Conservation (phyloP, 2,797 vertebrate genomes). For the Atherinosoma microstoma region DNA sequence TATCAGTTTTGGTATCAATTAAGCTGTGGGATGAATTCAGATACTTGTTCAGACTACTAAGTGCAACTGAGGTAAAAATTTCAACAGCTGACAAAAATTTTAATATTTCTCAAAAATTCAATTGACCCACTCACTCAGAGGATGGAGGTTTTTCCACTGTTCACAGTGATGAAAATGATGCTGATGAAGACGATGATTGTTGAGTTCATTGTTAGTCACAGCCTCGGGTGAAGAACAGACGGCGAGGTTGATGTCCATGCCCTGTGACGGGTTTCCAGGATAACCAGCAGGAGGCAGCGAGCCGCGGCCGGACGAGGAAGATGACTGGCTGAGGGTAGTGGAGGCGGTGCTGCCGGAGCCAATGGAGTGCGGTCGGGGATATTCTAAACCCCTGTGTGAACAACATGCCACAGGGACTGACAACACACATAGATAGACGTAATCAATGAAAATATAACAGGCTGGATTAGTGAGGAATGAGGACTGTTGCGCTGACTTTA, state of each 20-base stretch:
- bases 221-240: slow-evolving; percentile 56
- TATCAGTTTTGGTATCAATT: not conserved
- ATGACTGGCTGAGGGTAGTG: slow-evolving; percentile 81
- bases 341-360: slow-evolving; percentile 82
- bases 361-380: slow-evolving; percentile 79
- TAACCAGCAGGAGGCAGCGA: slow-evolving; percentile 78
- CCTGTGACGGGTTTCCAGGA: slow-evolving; percentile 59
- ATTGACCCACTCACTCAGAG: slow-evolving; percentile 61
- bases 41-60: not conserved
- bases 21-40: slow-evolving; percentile 4
- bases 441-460: slow-evolving; percentile 45
- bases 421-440: slow-evolving; percentile 67
- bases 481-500: not conserved
- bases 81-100: not conserved
- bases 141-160: slow-evolving; percentile 56
- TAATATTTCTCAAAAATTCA: not conserved
- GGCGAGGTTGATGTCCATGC: slow-evolving; percentile 40
- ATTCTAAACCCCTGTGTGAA: slow-evolving; percentile 78
- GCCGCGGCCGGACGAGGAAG: slow-evolving; percentile 86
- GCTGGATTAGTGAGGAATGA: slow-evolving; percentile 34
- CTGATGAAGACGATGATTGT: slow-evolving; percentile 60
- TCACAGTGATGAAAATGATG: slow-evolving; percentile 68
- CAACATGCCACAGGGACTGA: slow-evolving; percentile 80
- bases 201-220: slow-evolving; percentile 72
- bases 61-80: not conserved